Evolutionary conservation across 2,888 invertebrate species (phyloP), one percentile per base, ranked within the genome.

Genomic region (Ethmia dodecea): DNA sequence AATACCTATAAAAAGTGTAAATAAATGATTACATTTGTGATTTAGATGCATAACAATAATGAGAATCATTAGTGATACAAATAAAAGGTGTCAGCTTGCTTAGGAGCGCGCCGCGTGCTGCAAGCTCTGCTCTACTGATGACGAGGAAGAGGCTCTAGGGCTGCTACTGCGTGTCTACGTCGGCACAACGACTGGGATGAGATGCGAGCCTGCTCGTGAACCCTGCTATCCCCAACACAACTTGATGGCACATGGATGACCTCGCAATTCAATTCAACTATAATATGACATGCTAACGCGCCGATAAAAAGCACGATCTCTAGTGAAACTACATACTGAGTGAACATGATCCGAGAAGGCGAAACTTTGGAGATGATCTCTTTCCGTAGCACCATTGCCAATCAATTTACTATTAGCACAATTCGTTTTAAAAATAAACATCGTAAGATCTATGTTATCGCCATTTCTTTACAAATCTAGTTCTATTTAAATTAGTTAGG

Each of bases 341-440:
- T 65, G 66, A 63, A 62, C 56, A 67, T 71, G 69, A 56, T 45
- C 45, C 40, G 45, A 48, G 38, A 37, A 64, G 55, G 64, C 60
- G 54, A 71, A 57, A 60, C 64, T 64, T 61, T 57, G 39, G 53
- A 26, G 26, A 26, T 66, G 57, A 63, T 55, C 43, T 52, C 59
- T 62, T 64, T 61, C 59, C 70, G 60, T 80, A 81, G 84, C 84
- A 84, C 81, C 84, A 73, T 68, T 77, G 68, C 76, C 74, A 63
- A 74, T 69, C 62, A 55, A 71, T 70, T 54, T 48, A 57, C 61
- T 55, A 57, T 69, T 60, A 74, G 64, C 70, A 73, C 64, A 65
- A 68, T 60, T 63, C 48, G 41, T 65, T 50, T 49, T 47, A 47
- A 67, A 64, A 72, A 69, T 58, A 45, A 66, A 68, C 49, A 57